Conservation (phyloP, 2,113 vertebrate species). For the Trichechus manatus region DNA sequence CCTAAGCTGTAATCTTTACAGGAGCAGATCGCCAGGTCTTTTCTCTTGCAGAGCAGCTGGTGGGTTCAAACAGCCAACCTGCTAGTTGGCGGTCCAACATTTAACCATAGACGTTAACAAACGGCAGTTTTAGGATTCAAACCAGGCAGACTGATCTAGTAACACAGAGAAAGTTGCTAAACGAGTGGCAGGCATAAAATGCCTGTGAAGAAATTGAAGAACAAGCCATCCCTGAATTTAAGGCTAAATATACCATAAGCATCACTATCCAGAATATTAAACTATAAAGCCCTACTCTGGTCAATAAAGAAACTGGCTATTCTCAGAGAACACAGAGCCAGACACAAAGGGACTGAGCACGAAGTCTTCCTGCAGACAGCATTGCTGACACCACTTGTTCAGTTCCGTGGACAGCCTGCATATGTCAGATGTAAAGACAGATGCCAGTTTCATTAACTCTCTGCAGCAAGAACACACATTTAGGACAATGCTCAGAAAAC, state of each 20-base stretch:
- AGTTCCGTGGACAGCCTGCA: not conserved
- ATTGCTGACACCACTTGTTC: not conserved
- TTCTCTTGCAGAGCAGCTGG: not conserved
- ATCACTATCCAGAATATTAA: not conserved
- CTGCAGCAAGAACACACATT: not conserved
- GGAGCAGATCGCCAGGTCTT: not conserved
- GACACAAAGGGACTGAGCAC: accelerated
- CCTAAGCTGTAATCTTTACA: not conserved
- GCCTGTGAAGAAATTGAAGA: not conserved
- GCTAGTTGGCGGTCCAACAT: not conserved
- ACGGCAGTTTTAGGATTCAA: not conserved
- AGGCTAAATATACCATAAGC: not conserved
- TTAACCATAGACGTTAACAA: not conserved
- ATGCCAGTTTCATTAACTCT: not conserved
- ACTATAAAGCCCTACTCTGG: not conserved
- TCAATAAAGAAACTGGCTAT: not conserved
- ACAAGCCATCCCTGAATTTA: not conserved
- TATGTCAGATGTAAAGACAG: not conserved
- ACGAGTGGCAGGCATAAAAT: not conserved
- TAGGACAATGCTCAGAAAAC: not conserved
- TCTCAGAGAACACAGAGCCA: not conserved
- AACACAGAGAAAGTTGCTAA: not conserved
- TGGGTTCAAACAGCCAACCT: not conserved
- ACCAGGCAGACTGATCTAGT: not conserved
- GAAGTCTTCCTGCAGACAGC: not conserved